Evolutionary conservation across 1,140 invertebrate genomes (phyloP), one percentile per base, ranked within the genome.

Genomic region (Aphidius ervi): DNA sequence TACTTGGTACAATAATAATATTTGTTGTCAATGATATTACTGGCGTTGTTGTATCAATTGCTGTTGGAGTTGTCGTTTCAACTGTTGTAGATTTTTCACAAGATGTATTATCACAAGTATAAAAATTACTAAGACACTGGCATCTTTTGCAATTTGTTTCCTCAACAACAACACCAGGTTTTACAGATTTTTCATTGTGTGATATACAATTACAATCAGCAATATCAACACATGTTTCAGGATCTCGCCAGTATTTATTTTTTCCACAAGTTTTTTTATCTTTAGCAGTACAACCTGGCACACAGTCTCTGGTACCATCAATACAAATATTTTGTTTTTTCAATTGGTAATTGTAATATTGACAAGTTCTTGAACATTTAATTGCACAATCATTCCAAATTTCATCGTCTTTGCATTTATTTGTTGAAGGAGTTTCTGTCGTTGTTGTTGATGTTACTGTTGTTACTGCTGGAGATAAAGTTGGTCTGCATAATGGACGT

Each of bases 111-210:
- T 84, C 84, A 70, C 88, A 90, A 55, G 85, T 76, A 63, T 88
- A 85, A n/a, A 81, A 81, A 74, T 92, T 91, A 66, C 89, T 83
- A 2, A 90, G 74, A 66, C 91, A 93, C 65, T 92, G 89, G 65
- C 91, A 93, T 16, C 83, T 81, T 68, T 85, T 81, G 66, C 88
- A 91, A 0, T 82, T 80, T 6, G 81, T 81, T 54, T 83, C 81
- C n/a, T 81, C 67, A 4, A 79, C 59, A 3, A 86, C 74, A 6
- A 78, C 79, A 5, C 87, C 86, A 5, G 88, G 87, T 82, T 87
- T 87, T 2, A 92, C 78, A 6, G 84, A 74, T 58, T 81, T 74
- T 43, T 87, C 87, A 31, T 84, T 73, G 8, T 82, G 74, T 31
- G 86, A 83, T 41, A 81, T 75, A 68, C 90, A 93, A 5, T 85